phyloP scores from a whole-genome alignment of 2,797 vertebrate genomes.

The Nasua narica region DNA sequence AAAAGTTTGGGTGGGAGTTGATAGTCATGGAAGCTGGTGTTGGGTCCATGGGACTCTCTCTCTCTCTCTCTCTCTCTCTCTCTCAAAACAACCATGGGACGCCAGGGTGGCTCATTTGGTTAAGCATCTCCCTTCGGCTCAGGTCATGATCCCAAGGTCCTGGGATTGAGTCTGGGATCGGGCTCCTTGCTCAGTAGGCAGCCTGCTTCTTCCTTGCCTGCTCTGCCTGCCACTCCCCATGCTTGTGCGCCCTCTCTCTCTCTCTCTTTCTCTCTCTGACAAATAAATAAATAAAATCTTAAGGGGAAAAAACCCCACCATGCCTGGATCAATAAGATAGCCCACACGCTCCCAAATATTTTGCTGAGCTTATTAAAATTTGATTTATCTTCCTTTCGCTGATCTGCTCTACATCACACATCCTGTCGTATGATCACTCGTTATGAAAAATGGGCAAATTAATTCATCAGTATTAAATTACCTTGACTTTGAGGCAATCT shows the following conservation, averaged over 20 bases:
- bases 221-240: too few relatives aligned
- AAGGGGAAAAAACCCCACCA: neutral
- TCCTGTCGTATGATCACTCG: neutral
- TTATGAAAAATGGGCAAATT: neutral
- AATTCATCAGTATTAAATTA: neutral
- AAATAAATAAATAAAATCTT: too few relatives aligned
- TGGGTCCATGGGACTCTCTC: neutral
- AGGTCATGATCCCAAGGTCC: neutral
- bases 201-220: too few relatives aligned
- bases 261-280: too few relatives aligned
- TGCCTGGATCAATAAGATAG: neutral
- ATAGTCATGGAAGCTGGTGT: neutral
- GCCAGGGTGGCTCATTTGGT: neutral
- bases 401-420: neutral
- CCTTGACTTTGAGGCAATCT: neutral
- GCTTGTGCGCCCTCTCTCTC: accelerated
- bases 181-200: too few relatives aligned
- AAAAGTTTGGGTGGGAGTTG: neutral
- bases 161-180: too few relatives aligned
- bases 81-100: neutral
- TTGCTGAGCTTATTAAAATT: neutral
- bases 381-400: neutral
- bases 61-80: neutral
- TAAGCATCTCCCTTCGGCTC: neutral
- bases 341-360: neutral